phyloP scores from a whole-genome alignment of 2,888 invertebrate species.

The Zygaena filipendulae region DNA sequence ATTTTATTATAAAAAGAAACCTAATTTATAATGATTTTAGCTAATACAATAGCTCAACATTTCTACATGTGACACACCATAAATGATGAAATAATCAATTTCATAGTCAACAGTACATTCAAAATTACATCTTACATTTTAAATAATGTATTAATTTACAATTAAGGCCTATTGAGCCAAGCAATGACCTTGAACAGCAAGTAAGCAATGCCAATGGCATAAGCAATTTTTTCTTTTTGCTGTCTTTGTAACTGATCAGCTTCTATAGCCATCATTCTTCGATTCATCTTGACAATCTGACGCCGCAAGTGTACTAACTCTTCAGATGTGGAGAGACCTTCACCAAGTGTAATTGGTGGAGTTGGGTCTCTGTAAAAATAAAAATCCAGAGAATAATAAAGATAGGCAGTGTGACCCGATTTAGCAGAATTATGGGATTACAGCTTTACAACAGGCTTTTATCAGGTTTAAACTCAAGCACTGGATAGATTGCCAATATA shows the following conservation, averaged over 20 bases:
- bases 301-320: constrained; percentile 85
- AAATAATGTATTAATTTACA: constrained; percentile 26
- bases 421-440: no score
- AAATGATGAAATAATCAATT: constrained; percentile 17
- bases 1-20: no score
- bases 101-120: constrained; percentile 44
- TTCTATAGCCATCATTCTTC: constrained; percentile 88
- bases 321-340: constrained; percentile 77
- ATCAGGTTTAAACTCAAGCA: no score
- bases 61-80: no score
- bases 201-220: constrained; percentile 86
- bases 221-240: constrained; percentile 88
- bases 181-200: constrained; percentile 86
- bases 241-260: constrained; percentile 85
- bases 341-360: constrained; percentile 72
- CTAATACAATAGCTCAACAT: no score
- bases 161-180: constrained; percentile 74
- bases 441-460: no score
- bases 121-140: constrained; percentile 49
- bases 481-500: no score
- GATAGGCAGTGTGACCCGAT: no score
- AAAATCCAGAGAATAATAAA: no score
- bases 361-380: constrained; percentile 71
- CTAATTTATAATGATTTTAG: no score
- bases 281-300: constrained; percentile 88